These are phyloP conservation scores for Helicorthomorpha holstii DNA, from an alignment of 1,140 invertebrate species.

Conservation along the genomic window DNA sequence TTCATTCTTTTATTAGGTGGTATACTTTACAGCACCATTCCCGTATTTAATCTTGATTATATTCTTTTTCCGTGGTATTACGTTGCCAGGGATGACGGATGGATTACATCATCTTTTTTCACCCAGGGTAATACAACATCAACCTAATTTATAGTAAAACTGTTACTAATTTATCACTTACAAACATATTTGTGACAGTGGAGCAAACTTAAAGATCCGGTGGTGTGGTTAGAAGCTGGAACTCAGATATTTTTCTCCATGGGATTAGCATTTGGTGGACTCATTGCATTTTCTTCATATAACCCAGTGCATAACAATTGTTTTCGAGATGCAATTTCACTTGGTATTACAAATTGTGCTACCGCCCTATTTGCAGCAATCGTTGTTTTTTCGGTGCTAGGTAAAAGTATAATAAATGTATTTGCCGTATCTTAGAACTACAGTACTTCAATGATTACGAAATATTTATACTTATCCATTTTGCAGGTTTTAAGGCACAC, in stretches of 20 bases:
- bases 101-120: slow-evolving; percentile 79
- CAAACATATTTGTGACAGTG: slow-evolving; percentile 26
- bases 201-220: slow-evolving; percentile 49
- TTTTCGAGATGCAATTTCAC: slow-evolving; percentile 80
- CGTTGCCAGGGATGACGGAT: slow-evolving; percentile 72
- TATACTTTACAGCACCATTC: slow-evolving; percentile 90
- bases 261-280: slow-evolving; percentile 81
- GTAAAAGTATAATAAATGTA: slow-evolving; percentile 24
- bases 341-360: slow-evolving; percentile 83
- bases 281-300: slow-evolving; percentile 89
- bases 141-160: neutral
- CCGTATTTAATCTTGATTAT: slow-evolving; percentile 89
- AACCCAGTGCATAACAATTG: slow-evolving; percentile 94
- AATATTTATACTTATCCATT: slow-evolving; percentile 1
- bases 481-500: slow-evolving; percentile 63
- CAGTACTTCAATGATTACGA: neutral
- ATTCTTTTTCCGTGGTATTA: slow-evolving; percentile 86
- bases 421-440: neutral
- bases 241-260: slow-evolving; percentile 96
- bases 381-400: slow-evolving; percentile 93
- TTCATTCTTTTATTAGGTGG: slow-evolving; percentile 48
- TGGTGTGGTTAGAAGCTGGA: slow-evolving; percentile 90
- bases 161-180: neutral
- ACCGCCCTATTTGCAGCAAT: slow-evolving; percentile 97
- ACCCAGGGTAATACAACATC: slow-evolving; percentile 40